Evolutionary conservation across 2,797 vertebrate genomes (phyloP).

Genomic region (Otolemur crassicaudatus): DNA sequence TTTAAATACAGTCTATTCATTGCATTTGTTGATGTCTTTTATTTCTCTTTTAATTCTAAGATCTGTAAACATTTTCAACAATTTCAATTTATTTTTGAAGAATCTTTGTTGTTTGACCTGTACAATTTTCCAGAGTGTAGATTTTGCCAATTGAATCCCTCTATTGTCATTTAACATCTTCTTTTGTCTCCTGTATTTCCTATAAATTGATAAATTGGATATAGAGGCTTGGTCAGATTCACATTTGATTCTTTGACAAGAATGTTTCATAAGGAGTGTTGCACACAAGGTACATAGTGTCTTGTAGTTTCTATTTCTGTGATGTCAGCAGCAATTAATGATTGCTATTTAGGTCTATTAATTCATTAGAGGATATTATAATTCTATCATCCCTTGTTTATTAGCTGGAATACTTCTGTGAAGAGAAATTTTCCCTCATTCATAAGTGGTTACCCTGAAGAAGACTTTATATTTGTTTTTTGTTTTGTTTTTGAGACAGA

Average conservation of each 20-base stretch:
- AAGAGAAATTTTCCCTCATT: not conserved
- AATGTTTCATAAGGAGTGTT: constrained; percentile 4
- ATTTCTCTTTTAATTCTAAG: not conserved
- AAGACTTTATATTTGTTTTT: not conserved
- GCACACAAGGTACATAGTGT: not conserved
- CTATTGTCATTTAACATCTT: not conserved
- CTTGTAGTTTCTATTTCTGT: constrained; percentile 18
- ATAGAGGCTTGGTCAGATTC: constrained; percentile 45
- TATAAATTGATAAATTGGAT: not conserved
- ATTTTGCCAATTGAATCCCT: constrained; percentile 18
- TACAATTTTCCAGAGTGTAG: constrained; percentile 36
- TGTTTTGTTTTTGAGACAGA: no score
- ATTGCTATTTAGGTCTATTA: not conserved
- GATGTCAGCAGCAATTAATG: not conserved
- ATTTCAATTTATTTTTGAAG: constrained; percentile 51
- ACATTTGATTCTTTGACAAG: constrained; percentile 37
- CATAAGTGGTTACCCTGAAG: not conserved
- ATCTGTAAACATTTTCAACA: not conserved
- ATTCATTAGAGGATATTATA: constrained; percentile 24
- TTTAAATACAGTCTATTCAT: not conserved
- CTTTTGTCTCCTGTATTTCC: constrained; percentile 1
- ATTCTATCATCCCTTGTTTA: not conserved
- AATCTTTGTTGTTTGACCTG: constrained; percentile 39
- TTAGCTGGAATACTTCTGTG: constrained; percentile 21
- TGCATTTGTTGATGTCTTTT: constrained; percentile 17